Evolutionary conservation across 23 tunicate species (phyloP), one percentile per base, ranked within the genome.

Genomic region (Styela plicata): DNA sequence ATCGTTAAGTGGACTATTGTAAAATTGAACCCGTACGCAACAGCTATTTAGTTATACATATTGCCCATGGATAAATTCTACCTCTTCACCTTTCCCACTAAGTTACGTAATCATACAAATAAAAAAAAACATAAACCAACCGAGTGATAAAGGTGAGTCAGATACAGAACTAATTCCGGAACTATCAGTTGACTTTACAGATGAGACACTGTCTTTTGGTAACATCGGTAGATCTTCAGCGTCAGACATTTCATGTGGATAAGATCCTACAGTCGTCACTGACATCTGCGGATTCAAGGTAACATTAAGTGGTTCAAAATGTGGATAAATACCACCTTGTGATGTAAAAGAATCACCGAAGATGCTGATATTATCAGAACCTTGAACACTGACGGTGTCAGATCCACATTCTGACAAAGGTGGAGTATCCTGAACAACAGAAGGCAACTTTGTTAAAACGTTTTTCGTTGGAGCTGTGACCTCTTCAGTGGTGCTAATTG

Each of bases 351-450:
- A 71, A 32, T 71, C 77, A 26, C 77, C 77, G 17, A 34, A 71
- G 3, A 71, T 34, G 17, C 77, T 71, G 77, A 71, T 18, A 71
- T 27, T 30, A 17, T 71, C 77, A 16, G 77, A 71, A 13, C 35
- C 77, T 32, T 71, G 77, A 26, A 91, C 82, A 69, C 97, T 91
- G 19, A 91, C 64, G 21, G 89, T 85, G 78, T 86, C 97, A 0
- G 97, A 86, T 13, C 86, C 53, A 31, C 79, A 74, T 21, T 74
- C 96, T 2, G 96, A 90, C 21, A 74, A 74, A 63, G 82, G 24
- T 34, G 87, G 77, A 21, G 77, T 28, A 21, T 31, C 37, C 17
- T 32, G 77, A 31, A 3, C 34, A 19, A 34, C 34, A 36, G 36
- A 3, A 17, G 35, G 3, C 18, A 71, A 16, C 29, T 71, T 71